phyloP scores from a whole-genome alignment of 1,140 invertebrate species.

The Idris sp. region DNA sequence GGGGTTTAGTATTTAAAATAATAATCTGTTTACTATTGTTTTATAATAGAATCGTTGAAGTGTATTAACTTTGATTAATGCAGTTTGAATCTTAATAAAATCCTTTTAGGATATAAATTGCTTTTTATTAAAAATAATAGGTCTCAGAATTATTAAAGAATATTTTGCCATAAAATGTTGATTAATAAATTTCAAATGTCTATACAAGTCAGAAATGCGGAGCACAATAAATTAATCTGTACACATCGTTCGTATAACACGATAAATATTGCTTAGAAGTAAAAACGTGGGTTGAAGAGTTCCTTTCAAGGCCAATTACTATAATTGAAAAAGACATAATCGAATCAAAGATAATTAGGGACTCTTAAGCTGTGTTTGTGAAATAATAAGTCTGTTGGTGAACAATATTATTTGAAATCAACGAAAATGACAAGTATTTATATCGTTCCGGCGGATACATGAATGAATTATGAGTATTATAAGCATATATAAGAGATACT shows the following conservation, averaged over 20 bases:
- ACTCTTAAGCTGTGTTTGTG: conserved; percentile 51
- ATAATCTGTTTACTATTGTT: too few relatives aligned
- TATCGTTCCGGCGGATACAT: conserved; percentile 55
- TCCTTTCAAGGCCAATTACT: conserved; percentile 59
- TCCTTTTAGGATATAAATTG: too few relatives aligned
- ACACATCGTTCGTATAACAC: conserved; percentile 55
- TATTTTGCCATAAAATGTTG: too few relatives aligned
- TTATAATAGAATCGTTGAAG: too few relatives aligned
- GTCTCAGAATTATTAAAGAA: too few relatives aligned
- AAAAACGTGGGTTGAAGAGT: conserved; percentile 54
- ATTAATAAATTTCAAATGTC: too few relatives aligned
- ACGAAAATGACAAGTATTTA: conserved; percentile 62
- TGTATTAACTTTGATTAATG: too few relatives aligned
- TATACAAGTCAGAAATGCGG: too few relatives aligned
- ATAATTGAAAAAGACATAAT: conserved; percentile 55
- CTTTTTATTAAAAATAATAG: too few relatives aligned
- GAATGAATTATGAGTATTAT: conserved; percentile 45
- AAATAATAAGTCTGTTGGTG: conserved; percentile 54
- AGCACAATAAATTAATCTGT: conserved; percentile 33
- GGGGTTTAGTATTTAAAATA: too few relatives aligned
- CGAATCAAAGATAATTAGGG: conserved; percentile 59
- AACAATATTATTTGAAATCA: conserved; percentile 62
- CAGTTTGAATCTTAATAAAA: too few relatives aligned
- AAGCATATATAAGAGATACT: conserved; percentile 48
- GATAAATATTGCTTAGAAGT: conserved; percentile 49